phyloP scores from a whole-genome alignment of 2,797 vertebrate species.

The Florisuga fusca region DNA sequence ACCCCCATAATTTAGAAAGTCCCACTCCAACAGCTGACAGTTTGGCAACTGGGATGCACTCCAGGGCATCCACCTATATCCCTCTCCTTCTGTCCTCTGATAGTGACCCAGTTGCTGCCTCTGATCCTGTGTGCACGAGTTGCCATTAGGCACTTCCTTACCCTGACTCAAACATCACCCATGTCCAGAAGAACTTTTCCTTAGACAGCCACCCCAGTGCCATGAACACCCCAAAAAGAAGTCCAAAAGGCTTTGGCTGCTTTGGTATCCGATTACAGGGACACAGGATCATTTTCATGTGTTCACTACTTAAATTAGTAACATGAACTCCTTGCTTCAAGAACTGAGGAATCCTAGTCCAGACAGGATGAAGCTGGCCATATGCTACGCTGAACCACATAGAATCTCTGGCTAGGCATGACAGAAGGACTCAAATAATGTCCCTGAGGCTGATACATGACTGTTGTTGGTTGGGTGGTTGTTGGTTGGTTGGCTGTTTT shows the following conservation, averaged over 20 bases:
- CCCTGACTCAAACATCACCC: not conserved
- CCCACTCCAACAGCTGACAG: not conserved
- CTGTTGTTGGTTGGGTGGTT: not conserved
- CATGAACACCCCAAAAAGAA: not conserved
- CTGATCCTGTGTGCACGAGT: fast-evolving
- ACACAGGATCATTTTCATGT: not conserved
- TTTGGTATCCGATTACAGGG: not conserved
- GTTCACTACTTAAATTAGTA: not conserved
- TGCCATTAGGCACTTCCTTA: not conserved
- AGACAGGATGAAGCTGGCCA: not conserved
- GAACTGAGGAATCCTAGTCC: not conserved
- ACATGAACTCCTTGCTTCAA: not conserved
- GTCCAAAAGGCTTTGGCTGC: not conserved
- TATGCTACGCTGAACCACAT: not conserved
- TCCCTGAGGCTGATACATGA: not conserved
- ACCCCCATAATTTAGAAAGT: not conserved
- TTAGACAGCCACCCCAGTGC: not conserved
- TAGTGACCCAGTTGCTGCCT: not conserved
- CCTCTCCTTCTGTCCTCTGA: not conserved
- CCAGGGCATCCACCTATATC: not conserved
- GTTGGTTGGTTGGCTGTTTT: not conserved
- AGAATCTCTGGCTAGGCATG: not conserved
- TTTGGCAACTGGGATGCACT: not conserved
- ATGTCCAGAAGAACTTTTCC: not conserved
- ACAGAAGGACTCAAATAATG: not conserved